Conservation (phyloP, 2,113 vertebrate species). For the Phaethon lepturus region DNA sequence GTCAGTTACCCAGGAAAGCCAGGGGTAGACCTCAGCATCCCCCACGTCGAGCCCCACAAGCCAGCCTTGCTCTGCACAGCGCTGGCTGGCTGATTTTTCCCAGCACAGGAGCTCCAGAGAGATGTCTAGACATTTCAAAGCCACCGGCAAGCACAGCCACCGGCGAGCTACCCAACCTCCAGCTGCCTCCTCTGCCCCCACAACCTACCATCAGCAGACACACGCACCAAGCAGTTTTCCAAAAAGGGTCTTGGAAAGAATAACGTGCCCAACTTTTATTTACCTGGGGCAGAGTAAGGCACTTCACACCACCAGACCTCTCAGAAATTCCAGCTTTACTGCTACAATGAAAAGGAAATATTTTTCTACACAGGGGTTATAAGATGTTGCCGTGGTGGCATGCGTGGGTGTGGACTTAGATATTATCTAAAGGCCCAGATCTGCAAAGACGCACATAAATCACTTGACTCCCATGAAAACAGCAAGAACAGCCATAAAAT, state of each 20-base stretch:
- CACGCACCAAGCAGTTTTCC: not conserved
- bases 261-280: not conserved
- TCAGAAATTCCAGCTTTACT: slow-evolving; percentile 31
- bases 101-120: not conserved
- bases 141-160: not conserved
- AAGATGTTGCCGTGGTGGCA: not conserved
- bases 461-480: not conserved
- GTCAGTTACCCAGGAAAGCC: fast-evolving
- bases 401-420: not conserved
- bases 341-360: slow-evolving; percentile 46
- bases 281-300: not conserved
- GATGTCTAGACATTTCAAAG: not conserved
- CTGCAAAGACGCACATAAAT: slow-evolving; percentile 18
- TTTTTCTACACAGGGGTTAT: slow-evolving; percentile 20
- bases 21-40: not conserved
- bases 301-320: not conserved
- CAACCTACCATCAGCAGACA: not conserved
- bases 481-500: not conserved
- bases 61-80: not conserved
- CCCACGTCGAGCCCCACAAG: not conserved
- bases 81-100: not conserved
- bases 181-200: not conserved
- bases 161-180: not conserved
- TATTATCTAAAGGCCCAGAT: slow-evolving; percentile 1
- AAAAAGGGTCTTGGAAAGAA: not conserved